Evolutionary conservation across 2,797 vertebrate genomes (phyloP).

Genomic region (Danio jaintianensis): DNA sequence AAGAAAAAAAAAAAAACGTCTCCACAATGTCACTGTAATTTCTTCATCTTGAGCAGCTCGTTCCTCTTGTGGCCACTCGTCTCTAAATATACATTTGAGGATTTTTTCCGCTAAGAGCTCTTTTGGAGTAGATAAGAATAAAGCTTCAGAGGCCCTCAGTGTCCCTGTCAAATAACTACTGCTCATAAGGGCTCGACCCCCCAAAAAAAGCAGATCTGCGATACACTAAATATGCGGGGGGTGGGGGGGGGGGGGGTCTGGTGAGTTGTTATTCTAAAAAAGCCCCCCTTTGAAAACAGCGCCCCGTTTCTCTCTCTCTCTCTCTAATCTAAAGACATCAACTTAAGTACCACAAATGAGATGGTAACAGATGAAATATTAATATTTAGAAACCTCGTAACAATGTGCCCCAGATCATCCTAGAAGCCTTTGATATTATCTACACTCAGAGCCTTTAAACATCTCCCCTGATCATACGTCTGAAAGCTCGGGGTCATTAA

Average conservation of each 20-base stretch:
- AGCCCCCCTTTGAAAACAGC: constrained; percentile 35
- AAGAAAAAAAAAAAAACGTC: background rate
- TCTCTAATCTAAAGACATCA: constrained; percentile 53
- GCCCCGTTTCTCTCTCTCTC: constrained; percentile 38
- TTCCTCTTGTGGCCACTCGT: constrained; percentile 28
- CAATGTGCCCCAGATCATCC: constrained; percentile 35
- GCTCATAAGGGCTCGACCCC: constrained; percentile 36
- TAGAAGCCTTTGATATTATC: constrained; percentile 58
- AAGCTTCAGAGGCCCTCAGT: constrained; percentile 26
- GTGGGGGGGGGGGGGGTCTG: no score
- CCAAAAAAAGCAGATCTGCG: constrained; percentile 47
- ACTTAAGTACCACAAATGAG: constrained; percentile 52
- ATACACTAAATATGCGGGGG: constrained; percentile 25
- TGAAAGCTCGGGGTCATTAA: constrained; percentile 61
- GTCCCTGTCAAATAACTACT: constrained; percentile 54
- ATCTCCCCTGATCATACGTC: constrained; percentile 49
- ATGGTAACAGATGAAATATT: constrained; percentile 43
- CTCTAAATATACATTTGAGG: constrained; percentile 19
- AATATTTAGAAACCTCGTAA: constrained; percentile 49
- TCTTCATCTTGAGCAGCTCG: constrained; percentile 6
- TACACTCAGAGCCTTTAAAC: constrained; percentile 51
- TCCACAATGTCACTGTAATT: constrained; percentile 2
- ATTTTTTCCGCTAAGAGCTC: constrained; percentile 21
- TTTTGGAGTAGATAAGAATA: constrained; percentile 25
- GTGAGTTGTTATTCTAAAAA: constrained; percentile 51